Evolutionary conservation across 2,797 vertebrate genomes (phyloP).

Genomic region (Chelon labrosus): DNA sequence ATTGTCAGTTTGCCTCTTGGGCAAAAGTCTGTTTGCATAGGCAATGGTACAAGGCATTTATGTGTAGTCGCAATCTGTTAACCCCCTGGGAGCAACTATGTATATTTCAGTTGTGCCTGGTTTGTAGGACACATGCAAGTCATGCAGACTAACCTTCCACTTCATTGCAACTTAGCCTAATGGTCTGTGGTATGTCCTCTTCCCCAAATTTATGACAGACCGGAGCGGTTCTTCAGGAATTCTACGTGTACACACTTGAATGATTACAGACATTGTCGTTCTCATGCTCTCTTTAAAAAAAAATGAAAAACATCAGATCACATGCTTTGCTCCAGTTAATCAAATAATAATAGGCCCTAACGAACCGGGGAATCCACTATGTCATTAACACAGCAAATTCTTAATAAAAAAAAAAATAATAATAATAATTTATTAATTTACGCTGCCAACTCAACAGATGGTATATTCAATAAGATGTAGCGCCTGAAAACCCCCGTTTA

Average conservation of each 20-base stretch:
- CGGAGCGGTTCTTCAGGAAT: neutral
- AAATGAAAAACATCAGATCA: neutral
- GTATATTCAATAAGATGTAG: conserved; percentile 75
- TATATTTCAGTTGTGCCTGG: neutral
- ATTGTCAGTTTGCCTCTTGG: neutral
- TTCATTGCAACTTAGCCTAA: neutral
- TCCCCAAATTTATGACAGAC: neutral
- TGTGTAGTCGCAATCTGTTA: neutral
- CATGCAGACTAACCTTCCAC: neutral
- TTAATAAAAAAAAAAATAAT: neutral
- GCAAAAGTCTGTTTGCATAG: fast-evolving
- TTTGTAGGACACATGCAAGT: neutral
- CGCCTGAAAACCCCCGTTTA: conserved; percentile 79
- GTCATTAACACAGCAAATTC: neutral
- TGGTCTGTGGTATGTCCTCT: neutral
- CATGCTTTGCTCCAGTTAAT: neutral
- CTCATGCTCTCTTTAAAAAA: neutral
- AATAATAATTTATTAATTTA: no score
- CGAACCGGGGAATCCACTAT: neutral
- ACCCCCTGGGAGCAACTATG: neutral
- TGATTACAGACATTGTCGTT: neutral
- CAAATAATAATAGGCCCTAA: neutral
- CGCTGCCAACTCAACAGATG: conserved; percentile 16
- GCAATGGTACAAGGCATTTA: conserved; percentile 8
- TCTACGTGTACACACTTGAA: neutral